These are phyloP conservation scores for Choristoneura rosaceana DNA, from an alignment of 2,888 invertebrate species.

Conservation along the genomic window DNA sequence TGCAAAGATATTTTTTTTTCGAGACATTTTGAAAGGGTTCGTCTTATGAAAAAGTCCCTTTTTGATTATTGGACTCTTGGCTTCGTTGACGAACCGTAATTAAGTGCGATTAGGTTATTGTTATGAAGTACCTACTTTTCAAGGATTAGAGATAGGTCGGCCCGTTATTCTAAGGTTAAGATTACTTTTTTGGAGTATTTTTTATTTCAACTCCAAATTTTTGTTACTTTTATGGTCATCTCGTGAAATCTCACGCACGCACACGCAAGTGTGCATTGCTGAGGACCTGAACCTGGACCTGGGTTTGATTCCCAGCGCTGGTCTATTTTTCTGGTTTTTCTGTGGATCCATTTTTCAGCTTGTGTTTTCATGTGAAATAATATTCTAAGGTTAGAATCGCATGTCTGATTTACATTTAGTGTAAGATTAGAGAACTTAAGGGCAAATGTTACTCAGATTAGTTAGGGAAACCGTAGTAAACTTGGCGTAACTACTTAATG, in stretches of 20 bases:
- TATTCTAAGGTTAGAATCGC: conserved; percentile 9
- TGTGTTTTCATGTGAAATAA: too few species aligned
- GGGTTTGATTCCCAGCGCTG: too few species aligned
- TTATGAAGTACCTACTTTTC: conserved; percentile 56
- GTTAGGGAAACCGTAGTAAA: conserved; percentile 18
- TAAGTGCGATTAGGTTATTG: conserved; percentile 71
- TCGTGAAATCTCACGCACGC: too few species aligned
- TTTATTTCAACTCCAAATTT: too few species aligned
- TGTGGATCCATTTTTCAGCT: too few species aligned
- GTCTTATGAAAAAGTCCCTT: conserved; percentile 76
- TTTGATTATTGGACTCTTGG: conserved; percentile 76
- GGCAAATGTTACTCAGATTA: conserved; percentile 21
- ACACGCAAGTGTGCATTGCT: too few species aligned
- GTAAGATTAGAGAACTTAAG: conserved; percentile 24
- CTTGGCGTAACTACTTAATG: conserved; percentile 24
- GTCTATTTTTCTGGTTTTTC: too few species aligned
- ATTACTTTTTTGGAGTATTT: too few species aligned
- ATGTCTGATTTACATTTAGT: conserved; percentile 22
- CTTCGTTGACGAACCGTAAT: conserved; percentile 74
- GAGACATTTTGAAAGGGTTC: conserved; percentile 81
- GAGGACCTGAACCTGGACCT: too few species aligned
- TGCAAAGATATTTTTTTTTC: conserved; percentile 81
- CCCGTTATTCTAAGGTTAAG: conserved; percentile 7
- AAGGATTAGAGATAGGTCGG: conserved; percentile 30
- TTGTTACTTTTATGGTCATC: too few species aligned